Evolutionary conservation across 2,113 vertebrate genomes (phyloP), one percentile per base, ranked within the genome.

Genomic region (Campylomormyrus numenius): DNA sequence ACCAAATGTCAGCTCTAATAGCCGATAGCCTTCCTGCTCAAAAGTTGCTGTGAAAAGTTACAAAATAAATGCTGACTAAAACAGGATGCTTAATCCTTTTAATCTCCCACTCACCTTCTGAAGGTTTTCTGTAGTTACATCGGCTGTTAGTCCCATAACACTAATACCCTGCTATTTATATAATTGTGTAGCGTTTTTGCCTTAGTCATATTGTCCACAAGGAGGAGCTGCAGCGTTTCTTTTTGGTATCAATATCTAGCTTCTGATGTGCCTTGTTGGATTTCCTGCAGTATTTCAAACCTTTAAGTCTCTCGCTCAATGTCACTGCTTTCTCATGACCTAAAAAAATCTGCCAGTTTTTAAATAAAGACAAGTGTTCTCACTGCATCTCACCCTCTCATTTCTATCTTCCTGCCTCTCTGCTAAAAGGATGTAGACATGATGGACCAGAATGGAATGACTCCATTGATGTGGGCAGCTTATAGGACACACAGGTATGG

Each of bases 401-500:
- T 85, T 24, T 85, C 39, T n/a, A 1, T 84, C 4, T 91, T 42
- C 91, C 58, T 89, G 42, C 58, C 15, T 90, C 0, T 21, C 24
- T 42, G 4, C 74, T 48, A 8, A 77, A 92, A 99, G 98, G 98
- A 99, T 94, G 98, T 99, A 91, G 98, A 99, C 95, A 99, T 99
- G 98, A 99, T 99, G 98, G 98, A 99, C 96, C 98, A 99, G 94
- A 99, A 99, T 91, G 98, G 98, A 95, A 99, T 99, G 98, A 99
- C 98, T 52, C 98, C 98, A 92, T 95, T 99, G 94, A 99, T 99
- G 98, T 99, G 98, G 98, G 98, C 98, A 87, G 97, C 98, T 80
- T 99, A 99, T 94, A 97, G 98, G 94, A 99, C 98, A 90, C 98
- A 99, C 93, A 99, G 98, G 98, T 99, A 80, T 80, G 94, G 93